Base-by-base conservation (phyloP, 1,140 invertebrate genomes). In the Megalonaias nervosa region DNA sequence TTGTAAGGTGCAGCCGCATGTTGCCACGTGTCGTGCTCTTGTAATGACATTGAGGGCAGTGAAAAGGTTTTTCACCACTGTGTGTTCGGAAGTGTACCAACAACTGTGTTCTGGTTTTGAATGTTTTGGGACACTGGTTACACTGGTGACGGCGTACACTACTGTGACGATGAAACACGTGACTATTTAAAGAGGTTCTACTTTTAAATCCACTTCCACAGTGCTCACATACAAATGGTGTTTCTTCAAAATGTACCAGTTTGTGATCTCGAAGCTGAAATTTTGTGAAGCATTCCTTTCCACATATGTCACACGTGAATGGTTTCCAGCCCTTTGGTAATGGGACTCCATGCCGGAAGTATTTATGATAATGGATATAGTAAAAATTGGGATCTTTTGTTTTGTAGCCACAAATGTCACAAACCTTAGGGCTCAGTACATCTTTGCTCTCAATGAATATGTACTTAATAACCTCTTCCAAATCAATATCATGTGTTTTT, bases 31-130 rank as follows among this genome's bases (percentile, higher is more conserved):
- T 87, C 2, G 86, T 87, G 62, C 83, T 84, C 38, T 80, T 78
- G 71, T 87, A 87, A 0, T 69, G 65, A 76, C 98, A 99, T 96
- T 96, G 95, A 94, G 96, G 97, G 92, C 98, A 99, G 16, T 76
- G 78, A 73, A 89, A 89, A 38, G 97, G 97, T 91, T 98, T 98
- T 92, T 98, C 97, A 59, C 97, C 98, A 82, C 99, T 93, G 92
- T 99, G 98, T 88, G 99, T 99, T 85, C 98, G 94, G 79, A 96
- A 97, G 92, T 99, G 98, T 91, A 99, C 98, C 57, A 97, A 97
- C 86, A 99, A 93, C 93, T 99, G 99, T 84, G 97, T 98, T 85
- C 96, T 97, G 93, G 99, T 99, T 86, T 98, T 98, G 92, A 99
- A 99, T 64, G 97, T 95, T 93, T 99, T 99, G 78, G 95, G 95